Evolutionary conservation across 2,888 invertebrate genomes (phyloP), one percentile per base, ranked within the genome.

Genomic region (Chrysomela aeneicollis): DNA sequence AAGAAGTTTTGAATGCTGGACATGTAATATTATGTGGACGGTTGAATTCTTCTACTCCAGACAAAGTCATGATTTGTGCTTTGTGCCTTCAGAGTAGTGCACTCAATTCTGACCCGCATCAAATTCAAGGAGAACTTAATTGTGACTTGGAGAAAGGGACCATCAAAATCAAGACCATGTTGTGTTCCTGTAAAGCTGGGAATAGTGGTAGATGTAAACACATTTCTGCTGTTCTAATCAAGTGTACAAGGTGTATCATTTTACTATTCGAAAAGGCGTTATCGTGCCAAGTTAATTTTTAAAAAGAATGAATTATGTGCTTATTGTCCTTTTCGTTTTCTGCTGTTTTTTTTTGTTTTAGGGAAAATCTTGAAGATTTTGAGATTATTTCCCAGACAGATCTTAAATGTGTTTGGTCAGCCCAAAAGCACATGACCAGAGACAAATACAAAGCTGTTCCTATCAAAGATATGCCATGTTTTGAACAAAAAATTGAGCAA

Each of bases 381-480:
- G 65, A 65, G 42, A 32, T 52, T 6, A 52, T 65, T 53, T 65
- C 65, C 21, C 58, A 58, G 42, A 65, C 61, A 15, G 60, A 64
- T 37, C n/a, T 57, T 18, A 64, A 57, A 57, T 64, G 58, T 52
- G 32, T 57, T 19, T 64, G 61, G 57, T 26, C 54, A 35, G 19
- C 50, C 3, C 59, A 60, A 35, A 59, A 64, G 30, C 22, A 59
- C 37, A 22, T 49, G 2, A 60, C 42, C 2, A 46, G 18, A 17
- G 59, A 59, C 22, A 59, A 59, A 54, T 64, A 59, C 21, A 53
- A 52, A 53, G 50, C 59, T 54, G 42, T 64, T 12, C 50, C 64
- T n/a, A n/a, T n/a, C n/a, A n/a, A n/a, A n/a, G n/a, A n/a, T n/a
- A n/a, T n/a, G n/a, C n/a, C n/a, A n/a, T 63, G 55, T 63, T 63